Conservation (phyloP, 2,113 vertebrate genomes). For the Alligator mississippiensis region DNA sequence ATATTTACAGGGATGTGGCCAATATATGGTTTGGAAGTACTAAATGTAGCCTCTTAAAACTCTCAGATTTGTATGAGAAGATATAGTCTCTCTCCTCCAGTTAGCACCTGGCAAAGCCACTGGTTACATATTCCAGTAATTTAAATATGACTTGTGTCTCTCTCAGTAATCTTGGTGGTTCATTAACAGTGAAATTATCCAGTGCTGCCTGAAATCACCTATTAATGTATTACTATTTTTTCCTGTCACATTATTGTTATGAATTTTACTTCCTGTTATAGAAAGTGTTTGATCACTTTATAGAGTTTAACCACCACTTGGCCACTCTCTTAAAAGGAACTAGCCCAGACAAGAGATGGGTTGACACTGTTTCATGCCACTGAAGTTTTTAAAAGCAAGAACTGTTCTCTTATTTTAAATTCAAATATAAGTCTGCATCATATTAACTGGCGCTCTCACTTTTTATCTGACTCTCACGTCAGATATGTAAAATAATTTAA, state of each 20-base stretch:
- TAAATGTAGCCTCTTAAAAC: neutral
- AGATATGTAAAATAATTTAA: neutral
- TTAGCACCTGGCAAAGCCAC: neutral
- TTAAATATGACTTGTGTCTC: neutral
- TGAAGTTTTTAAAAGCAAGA: neutral
- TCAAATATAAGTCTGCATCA: neutral
- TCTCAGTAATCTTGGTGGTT: neutral
- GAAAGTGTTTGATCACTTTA: neutral
- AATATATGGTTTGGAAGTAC: neutral
- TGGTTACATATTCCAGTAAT: neutral
- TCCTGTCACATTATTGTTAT: neutral
- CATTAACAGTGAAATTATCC: neutral
- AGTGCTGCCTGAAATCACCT: neutral
- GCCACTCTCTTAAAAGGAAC: neutral
- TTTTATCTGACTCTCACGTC: neutral
- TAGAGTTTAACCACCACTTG: neutral
- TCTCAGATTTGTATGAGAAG: neutral
- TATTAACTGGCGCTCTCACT: neutral
- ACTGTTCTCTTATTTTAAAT: neutral
- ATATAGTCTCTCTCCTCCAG: accelerated
- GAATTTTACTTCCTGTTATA: neutral
- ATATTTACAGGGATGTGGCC: neutral
- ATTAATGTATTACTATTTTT: neutral
- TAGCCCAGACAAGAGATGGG: neutral
- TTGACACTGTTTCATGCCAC: neutral